Evolutionary conservation across 2,888 invertebrate genomes (phyloP).

Genomic region (Pecten maximus): DNA sequence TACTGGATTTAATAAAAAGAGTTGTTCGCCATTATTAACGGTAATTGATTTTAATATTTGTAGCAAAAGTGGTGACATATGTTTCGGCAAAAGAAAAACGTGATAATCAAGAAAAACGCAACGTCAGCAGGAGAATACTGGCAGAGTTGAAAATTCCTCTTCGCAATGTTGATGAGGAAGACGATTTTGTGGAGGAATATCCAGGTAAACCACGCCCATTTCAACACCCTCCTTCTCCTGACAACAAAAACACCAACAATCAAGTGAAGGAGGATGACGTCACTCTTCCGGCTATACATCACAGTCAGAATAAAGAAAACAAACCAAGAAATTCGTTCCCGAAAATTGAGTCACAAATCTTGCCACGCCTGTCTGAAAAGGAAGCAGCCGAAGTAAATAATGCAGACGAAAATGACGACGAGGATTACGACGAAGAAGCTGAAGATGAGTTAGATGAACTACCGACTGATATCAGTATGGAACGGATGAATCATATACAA

Average conservation of each 20-base stretch:
- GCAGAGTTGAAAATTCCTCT: constrained; percentile 68
- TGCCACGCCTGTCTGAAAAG: constrained; percentile 40
- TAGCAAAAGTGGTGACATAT: constrained; percentile 51
- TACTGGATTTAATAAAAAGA: too few relatives aligned
- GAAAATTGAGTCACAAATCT: constrained; percentile 38
- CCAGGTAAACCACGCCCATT: constrained; percentile 63
- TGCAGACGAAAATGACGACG: background rate
- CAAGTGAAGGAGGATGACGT: background rate
- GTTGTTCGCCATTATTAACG: too few relatives aligned
- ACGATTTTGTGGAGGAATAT: constrained; percentile 52
- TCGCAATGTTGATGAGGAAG: constrained; percentile 53
- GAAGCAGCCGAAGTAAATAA: background rate
- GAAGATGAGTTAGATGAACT: constrained; percentile 42
- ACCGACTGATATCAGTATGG: background rate
- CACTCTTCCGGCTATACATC: constrained; percentile 39
- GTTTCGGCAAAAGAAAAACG: constrained; percentile 63
- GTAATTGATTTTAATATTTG: background rate
- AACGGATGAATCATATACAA: background rate
- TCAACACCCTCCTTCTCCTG: constrained; percentile 48
- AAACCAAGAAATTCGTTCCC: constrained; percentile 37
- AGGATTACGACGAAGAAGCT: background rate
- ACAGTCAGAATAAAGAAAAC: background rate
- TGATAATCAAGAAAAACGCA: constrained; percentile 60
- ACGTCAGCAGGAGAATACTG: constrained; percentile 64
- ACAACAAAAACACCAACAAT: background rate